These are phyloP conservation scores for Sitta carolinensis DNA, from an alignment of 2,797 vertebrate species.

Conservation along the genomic window DNA sequence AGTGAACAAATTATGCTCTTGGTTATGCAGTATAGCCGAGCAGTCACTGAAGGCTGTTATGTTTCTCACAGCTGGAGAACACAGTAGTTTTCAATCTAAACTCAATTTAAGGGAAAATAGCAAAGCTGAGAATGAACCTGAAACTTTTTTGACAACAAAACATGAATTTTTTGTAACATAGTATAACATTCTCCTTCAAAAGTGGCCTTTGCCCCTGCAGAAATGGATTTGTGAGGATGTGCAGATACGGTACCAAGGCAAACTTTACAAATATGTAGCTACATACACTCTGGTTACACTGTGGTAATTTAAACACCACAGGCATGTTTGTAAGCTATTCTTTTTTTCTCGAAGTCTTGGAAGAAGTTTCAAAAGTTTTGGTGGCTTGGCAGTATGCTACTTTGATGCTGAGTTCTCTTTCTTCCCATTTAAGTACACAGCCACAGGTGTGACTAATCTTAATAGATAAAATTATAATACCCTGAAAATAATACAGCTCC, in stretches of 20 bases:
- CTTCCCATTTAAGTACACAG: not conserved
- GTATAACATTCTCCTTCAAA: not conserved
- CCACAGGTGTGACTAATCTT: not conserved
- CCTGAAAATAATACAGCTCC: not conserved
- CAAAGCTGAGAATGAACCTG: not conserved
- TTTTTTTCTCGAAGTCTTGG: not conserved
- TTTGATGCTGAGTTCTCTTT: not conserved
- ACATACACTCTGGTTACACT: not conserved
- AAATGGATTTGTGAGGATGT: not conserved
- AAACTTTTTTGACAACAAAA: not conserved
- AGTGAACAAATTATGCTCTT: not conserved
- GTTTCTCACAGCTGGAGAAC: not conserved
- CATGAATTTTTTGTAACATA: not conserved
- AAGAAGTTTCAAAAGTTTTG: not conserved
- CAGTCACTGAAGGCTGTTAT: not conserved
- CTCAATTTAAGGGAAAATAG: conserved; percentile 2
- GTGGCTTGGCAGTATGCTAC: not conserved
- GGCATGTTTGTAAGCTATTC: not conserved
- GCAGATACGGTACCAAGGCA: not conserved
- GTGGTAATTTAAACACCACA: not conserved
- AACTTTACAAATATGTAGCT: not conserved
- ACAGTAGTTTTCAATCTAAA: not conserved
- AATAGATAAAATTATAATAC: not conserved
- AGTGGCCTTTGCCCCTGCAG: not conserved
- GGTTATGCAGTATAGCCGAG: not conserved